These are phyloP conservation scores for Bombus ignitus DNA, from an alignment of 1,140 invertebrate genomes.

Conservation along the genomic window DNA sequence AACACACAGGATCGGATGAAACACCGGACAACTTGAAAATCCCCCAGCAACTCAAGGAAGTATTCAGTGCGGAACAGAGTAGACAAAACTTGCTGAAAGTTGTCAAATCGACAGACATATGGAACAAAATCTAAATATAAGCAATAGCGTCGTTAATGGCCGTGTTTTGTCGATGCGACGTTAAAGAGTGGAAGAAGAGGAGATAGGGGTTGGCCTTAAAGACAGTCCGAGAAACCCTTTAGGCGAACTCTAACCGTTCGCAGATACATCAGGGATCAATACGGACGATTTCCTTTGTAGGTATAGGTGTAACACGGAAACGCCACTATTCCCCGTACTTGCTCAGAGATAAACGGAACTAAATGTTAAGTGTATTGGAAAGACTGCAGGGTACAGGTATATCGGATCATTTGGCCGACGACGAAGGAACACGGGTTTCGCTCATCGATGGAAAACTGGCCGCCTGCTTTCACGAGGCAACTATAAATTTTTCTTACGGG, in stretches of 20 bases:
- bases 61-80: too few relatives aligned
- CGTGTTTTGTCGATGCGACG: too few relatives aligned
- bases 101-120: too few relatives aligned
- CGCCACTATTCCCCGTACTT: neutral
- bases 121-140: too few relatives aligned
- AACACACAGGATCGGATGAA: too few relatives aligned
- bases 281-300: neutral
- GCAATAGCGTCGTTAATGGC: neutral
- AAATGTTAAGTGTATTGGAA: conserved; percentile 44
- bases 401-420: neutral
- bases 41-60: too few relatives aligned
- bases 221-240: neutral
- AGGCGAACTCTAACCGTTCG: neutral
- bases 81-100: too few relatives aligned
- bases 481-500: conserved; percentile 52
- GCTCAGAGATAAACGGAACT: conserved; percentile 8
- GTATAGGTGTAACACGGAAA: neutral
- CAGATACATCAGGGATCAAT: conserved; percentile 1
- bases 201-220: neutral
- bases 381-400: neutral
- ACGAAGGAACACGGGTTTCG: neutral
- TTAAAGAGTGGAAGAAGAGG: too few relatives aligned
- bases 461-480: neutral
- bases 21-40: too few relatives aligned
- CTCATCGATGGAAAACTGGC: conserved; percentile 18